Conservation (phyloP, 2,797 vertebrate genomes). For the Craterocephalus amniculus region DNA sequence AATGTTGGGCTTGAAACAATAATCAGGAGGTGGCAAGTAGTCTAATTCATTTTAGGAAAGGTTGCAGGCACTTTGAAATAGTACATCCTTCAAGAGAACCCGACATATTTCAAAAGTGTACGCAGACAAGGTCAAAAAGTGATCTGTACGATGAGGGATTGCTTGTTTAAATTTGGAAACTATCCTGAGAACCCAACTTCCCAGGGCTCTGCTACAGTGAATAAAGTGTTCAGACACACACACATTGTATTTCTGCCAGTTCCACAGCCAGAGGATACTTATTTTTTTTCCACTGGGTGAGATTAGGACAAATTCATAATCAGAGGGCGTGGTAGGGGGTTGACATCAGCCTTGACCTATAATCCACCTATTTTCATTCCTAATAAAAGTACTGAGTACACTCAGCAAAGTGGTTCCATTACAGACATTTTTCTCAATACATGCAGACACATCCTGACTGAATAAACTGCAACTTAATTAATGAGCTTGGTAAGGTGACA, state of each 20-base stretch:
- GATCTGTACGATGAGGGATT: constrained; percentile 31
- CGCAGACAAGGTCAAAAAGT: constrained; percentile 41
- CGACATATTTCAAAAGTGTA: constrained; percentile 30
- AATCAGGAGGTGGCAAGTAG: constrained; percentile 33
- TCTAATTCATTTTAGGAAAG: constrained; percentile 52
- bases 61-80: constrained; percentile 30
- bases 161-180: constrained; percentile 30
- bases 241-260: constrained; percentile 9
- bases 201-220: constrained; percentile 20
- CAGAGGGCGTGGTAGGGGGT: constrained; percentile 22
- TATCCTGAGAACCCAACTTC: constrained; percentile 29
- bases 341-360: constrained; percentile 33
- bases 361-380: constrained; percentile 39
- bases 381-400: constrained; percentile 25
- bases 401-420: constrained; percentile 10
- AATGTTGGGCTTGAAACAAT: constrained; percentile 27
- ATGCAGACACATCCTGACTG: constrained; percentile 3
- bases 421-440: constrained; percentile 26
- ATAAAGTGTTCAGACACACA: constrained; percentile 21
- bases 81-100: constrained; percentile 41
- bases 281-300: constrained; percentile 23
- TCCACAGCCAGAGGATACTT: constrained; percentile 10
- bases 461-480: constrained; percentile 29
- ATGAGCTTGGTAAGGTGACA: constrained; percentile 18
- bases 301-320: constrained; percentile 34